These are phyloP conservation scores for Myripristis murdjan DNA, from an alignment of 2,797 vertebrate genomes.

Conservation along the genomic window DNA sequence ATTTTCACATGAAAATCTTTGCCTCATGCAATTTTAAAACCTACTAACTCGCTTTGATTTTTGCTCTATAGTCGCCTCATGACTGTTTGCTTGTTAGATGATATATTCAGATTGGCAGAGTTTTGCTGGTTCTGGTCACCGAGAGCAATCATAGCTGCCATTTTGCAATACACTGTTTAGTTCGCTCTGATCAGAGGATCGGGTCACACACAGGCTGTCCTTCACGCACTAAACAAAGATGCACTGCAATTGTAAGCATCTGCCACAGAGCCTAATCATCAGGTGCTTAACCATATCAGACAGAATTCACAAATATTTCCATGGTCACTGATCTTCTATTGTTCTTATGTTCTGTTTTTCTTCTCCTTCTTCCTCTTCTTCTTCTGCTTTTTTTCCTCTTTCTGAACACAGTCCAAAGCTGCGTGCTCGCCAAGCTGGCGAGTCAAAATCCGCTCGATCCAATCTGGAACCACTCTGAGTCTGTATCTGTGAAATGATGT, in stretches of 20 bases:
- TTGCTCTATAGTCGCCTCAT: neutral
- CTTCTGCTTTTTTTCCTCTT: conserved; percentile 3
- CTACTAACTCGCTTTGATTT: conserved; percentile 17
- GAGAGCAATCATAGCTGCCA: conserved; percentile 67
- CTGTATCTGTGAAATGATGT: conserved; percentile 45
- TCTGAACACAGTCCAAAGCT: conserved; percentile 34
- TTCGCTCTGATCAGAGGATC: conserved; percentile 66
- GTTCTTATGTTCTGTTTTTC: too few species aligned
- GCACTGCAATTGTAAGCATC: conserved; percentile 53
- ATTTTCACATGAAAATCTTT: conserved; percentile 17
- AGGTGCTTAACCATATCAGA: conserved; percentile 66
- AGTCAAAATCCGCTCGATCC: conserved; percentile 35
- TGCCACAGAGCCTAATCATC: conserved; percentile 53
- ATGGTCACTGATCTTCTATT: conserved; percentile 42
- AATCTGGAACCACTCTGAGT: conserved; percentile 32
- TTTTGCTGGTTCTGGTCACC: conserved; percentile 38
- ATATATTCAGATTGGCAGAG: conserved; percentile 46
- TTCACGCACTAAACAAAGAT: conserved; percentile 60
- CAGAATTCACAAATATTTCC: conserved; percentile 61
- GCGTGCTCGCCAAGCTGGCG: conserved; percentile 44
- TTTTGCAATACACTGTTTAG: conserved; percentile 66
- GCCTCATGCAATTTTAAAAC: conserved; percentile 3
- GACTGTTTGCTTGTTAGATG: conserved; percentile 55
- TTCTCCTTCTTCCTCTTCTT: too few species aligned
- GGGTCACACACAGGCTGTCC: conserved; percentile 58